Percentiles rank a stretch among this genome's conserved stretches.
Conservation (phyloP, 2,113 vertebrate genomes). For the Mystacornis crossleyi region DNA sequence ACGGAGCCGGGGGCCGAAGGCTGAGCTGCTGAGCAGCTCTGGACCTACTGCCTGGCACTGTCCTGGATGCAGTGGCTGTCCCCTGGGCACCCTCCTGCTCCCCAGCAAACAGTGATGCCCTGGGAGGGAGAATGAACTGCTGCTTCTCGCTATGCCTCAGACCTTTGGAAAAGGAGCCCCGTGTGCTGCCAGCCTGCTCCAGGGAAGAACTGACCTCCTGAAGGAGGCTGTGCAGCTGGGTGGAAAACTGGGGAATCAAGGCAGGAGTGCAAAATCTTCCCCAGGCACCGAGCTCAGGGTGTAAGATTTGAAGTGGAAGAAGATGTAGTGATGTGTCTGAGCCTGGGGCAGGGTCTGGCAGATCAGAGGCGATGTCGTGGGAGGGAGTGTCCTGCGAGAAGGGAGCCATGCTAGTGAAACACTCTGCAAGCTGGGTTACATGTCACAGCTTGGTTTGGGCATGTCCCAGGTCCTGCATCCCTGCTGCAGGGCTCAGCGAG, state of each 20-base stretch:
- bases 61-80: neutral
- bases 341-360: neutral
- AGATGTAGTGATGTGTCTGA: neutral
- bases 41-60: neutral
- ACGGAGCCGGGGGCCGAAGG: accelerated
- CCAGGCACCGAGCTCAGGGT: accelerated
- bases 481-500: accelerated
- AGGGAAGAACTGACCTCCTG: accelerated
- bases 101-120: neutral
- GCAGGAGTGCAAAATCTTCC: neutral
- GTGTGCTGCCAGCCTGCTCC: neutral
- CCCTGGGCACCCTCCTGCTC: neutral
- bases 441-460: neutral
- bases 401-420: neutral
- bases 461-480: neutral
- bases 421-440: accelerated
- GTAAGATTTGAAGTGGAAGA: neutral
- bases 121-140: neutral
- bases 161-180: neutral
- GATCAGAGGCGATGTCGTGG: neutral
- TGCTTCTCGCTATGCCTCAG: neutral
- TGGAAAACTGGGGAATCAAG: neutral
- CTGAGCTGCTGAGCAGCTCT: neutral
- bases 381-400: accelerated
- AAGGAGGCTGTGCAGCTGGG: neutral